These are phyloP conservation scores for Sycobia sp. DNA, from an alignment of 1,140 invertebrate species.

Conservation along the genomic window DNA sequence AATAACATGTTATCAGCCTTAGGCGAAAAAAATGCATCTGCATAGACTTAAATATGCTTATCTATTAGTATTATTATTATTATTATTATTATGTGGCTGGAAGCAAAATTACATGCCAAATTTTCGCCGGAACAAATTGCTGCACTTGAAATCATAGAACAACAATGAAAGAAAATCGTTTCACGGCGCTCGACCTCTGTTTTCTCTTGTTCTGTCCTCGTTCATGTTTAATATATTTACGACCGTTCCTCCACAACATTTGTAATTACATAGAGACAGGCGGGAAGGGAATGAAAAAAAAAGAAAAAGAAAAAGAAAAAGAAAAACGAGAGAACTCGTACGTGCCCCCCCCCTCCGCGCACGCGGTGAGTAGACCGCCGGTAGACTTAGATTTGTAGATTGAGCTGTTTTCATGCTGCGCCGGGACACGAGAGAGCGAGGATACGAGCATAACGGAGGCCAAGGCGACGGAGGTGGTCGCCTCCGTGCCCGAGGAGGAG, in stretches of 20 bases:
- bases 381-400: conserved; percentile 61
- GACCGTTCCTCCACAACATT: too few species aligned
- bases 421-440: conserved; percentile 48
- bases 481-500: conserved; percentile 42
- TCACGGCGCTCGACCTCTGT: background rate
- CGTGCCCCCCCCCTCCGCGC: too few species aligned
- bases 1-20: background rate
- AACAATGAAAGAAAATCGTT: background rate
- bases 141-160: background rate
- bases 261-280: too few species aligned
- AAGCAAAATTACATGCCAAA: background rate
- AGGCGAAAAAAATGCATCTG: conserved; percentile 18
- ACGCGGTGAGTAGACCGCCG: conserved; percentile 50
- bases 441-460: conserved; percentile 41
- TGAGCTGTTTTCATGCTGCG: conserved; percentile 62
- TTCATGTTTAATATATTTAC: background rate
- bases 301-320: conserved; percentile 1
- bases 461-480: background rate
- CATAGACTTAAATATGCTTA: conserved; percentile 9
- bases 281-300: too few species aligned
- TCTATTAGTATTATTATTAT: too few species aligned
- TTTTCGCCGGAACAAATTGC: too few species aligned
- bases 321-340: background rate
- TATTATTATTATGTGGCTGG: too few species aligned
- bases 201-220: background rate